Evolutionary conservation across 2,888 invertebrate species (phyloP).

Genomic region (Smittia aterrima): DNA sequence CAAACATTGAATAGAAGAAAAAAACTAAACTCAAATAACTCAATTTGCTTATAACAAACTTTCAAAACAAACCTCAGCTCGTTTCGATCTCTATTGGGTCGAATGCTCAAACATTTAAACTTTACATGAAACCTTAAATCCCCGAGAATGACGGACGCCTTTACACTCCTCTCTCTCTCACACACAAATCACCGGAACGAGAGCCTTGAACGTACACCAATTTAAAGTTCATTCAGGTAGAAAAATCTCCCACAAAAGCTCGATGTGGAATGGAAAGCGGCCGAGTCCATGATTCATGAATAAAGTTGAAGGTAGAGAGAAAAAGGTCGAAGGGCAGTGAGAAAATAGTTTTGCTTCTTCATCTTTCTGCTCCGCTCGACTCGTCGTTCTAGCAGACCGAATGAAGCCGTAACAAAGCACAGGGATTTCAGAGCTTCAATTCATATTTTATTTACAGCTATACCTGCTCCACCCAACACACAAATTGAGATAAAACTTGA

Average conservation of each 20-base stretch:
- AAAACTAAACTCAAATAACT: not conserved
- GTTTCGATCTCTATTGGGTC: not conserved
- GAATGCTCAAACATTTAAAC: not conserved
- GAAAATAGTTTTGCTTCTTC: slow-evolving; percentile 15
- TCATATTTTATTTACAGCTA: not conserved
- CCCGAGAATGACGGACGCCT: not conserved
- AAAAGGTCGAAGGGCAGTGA: slow-evolving; percentile 4
- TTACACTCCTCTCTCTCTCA: not conserved
- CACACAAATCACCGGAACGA: not conserved
- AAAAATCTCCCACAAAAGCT: not conserved
- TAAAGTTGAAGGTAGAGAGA: not conserved
- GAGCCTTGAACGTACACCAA: not conserved
- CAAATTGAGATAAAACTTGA: slow-evolving; percentile 30
- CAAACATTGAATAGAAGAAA: not conserved
- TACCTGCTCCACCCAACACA: slow-evolving; percentile 1
- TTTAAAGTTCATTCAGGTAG: slow-evolving; percentile 36
- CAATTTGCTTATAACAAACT: slow-evolving; percentile 1
- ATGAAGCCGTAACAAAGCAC: not conserved
- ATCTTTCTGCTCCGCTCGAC: not conserved
- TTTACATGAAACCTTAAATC: not conserved
- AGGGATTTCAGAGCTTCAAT: slow-evolving; percentile 1
- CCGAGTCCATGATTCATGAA: not conserved
- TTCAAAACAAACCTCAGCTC: not conserved
- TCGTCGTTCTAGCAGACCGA: not conserved
- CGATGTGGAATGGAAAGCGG: not conserved